Evolutionary conservation across 2,888 invertebrate genomes (phyloP).

Genomic region (Malachius bipustulatus): DNA sequence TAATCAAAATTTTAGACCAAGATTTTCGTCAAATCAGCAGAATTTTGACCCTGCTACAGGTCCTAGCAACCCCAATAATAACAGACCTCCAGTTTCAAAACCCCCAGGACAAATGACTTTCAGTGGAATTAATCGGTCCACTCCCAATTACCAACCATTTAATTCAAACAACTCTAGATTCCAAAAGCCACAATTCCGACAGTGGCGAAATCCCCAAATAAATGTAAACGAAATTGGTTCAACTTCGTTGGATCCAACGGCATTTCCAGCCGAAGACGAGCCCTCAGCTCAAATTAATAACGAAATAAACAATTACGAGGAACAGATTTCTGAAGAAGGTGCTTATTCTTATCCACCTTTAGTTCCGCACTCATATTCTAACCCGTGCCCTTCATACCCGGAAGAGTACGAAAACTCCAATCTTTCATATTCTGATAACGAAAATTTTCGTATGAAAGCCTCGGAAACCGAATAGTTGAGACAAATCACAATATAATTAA

Average conservation of each 20-base stretch:
- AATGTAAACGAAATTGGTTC: conserved; percentile 1
- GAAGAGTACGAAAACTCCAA: neutral
- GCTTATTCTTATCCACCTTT: too few species aligned
- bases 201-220: neutral
- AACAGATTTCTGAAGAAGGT: too few species aligned
- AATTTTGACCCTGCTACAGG: too few species aligned
- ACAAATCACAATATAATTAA: conserved; percentile 1
- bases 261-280: too few species aligned
- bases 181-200: neutral
- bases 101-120: neutral
- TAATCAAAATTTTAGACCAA: neutral
- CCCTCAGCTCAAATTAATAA: too few species aligned
- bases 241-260: too few species aligned
- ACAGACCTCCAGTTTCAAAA: neutral
- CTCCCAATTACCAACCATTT: neutral
- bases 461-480: neutral
- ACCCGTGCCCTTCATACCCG: too few species aligned
- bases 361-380: too few species aligned
- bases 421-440: neutral
- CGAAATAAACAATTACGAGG: too few species aligned
- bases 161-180: neutral
- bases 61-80: neutral
- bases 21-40: too few species aligned
- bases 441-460: conserved; percentile 1
- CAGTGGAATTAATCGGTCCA: neutral